Evolutionary conservation across 2,888 invertebrate species (phyloP), one percentile per base, ranked within the genome.

Genomic region (Apocheima hispidaria): DNA sequence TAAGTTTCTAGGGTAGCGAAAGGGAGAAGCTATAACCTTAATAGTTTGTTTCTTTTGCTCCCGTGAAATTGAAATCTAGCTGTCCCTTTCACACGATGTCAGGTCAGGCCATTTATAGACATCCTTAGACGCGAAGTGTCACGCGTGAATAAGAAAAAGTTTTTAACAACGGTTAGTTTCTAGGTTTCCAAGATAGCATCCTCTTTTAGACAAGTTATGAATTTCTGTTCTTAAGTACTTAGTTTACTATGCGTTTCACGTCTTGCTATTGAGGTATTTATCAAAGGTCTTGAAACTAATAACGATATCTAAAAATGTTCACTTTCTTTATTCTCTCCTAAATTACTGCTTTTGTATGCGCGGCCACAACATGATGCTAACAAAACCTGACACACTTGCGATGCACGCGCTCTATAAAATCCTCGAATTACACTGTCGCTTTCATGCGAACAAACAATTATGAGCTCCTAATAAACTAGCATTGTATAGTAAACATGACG

Each of bases 261-360:
- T 23, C 23, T 9, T 4, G 6, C 26, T 10, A 44, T 16, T 26
- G n/a, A n/a, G n/a, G n/a, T 23, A 23, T 21, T 35, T 18, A 9
- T 35, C 21, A 6, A 12, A 12, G 18, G 35, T 41, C 35, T 43
- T 36, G 56, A 40, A 59, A n/a, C n/a, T n/a, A n/a, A n/a, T n/a
- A 81, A 76, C 75, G 63, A 67, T 51, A 56, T 40, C 35, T 41
- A 51, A 38, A 43, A 53, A 65, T 60, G 40, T 79, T 85, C 79
- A 84, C 89, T 89, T 89, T 89, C 88, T 86, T 86, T 71, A 75
- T 73, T 77, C 77, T 78, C 72, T 74, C 74, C 70, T 70, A 64
- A 73, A 68, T 70, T 57, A 72, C 69, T 72, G 70, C 75, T 77
- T 88, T 82, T 81, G 81, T 87, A 88, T 88, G 84, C 87, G 77